A percentile compares a stretch with the other conserved stretches of the same genome.
These are phyloP conservation scores for Ellobius talpinus DNA, from an alignment of 2,113 vertebrate species.

Conservation along the genomic window DNA sequence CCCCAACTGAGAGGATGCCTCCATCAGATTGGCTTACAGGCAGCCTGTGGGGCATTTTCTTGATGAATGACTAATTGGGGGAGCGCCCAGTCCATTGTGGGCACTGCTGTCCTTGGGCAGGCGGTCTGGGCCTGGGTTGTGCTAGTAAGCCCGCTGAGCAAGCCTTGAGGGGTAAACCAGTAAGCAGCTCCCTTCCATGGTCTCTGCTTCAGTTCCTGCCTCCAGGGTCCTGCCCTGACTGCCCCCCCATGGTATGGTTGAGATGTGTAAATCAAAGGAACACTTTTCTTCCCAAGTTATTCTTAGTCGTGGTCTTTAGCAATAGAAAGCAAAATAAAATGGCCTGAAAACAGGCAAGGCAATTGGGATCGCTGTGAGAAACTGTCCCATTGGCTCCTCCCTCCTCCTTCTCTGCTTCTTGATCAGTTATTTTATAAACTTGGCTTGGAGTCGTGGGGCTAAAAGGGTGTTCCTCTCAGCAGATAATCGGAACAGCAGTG, in stretches of 20 bases:
- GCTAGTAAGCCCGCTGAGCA: not conserved
- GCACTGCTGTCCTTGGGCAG: not conserved
- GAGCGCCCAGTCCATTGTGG: not conserved
- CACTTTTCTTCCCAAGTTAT: not conserved
- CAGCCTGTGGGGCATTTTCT: not conserved
- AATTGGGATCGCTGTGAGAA: not conserved
- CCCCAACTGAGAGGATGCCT: not conserved
- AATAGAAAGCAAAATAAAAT: not conserved
- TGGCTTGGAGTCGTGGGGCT: not conserved
- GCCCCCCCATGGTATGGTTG: not conserved
- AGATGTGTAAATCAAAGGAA: not conserved
- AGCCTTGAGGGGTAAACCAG: not conserved
- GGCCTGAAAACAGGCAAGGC: not conserved
- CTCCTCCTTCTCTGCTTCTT: not conserved
- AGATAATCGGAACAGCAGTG: not conserved
- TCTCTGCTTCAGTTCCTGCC: not conserved
- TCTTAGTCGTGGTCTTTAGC: not conserved
- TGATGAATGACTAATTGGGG: not conserved
- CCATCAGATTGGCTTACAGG: not conserved
- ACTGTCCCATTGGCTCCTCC: rapidly evolving
- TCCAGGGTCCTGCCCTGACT: not conserved
- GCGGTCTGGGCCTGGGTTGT: not conserved
- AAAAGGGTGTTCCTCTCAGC: not conserved
- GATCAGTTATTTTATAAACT: not conserved
- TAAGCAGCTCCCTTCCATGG: no score